A percentile compares a stretch with the other conserved stretches of the same genome.
Conservation (phyloP, 2,888 invertebrate genomes). For the Cosmia trapezina region DNA sequence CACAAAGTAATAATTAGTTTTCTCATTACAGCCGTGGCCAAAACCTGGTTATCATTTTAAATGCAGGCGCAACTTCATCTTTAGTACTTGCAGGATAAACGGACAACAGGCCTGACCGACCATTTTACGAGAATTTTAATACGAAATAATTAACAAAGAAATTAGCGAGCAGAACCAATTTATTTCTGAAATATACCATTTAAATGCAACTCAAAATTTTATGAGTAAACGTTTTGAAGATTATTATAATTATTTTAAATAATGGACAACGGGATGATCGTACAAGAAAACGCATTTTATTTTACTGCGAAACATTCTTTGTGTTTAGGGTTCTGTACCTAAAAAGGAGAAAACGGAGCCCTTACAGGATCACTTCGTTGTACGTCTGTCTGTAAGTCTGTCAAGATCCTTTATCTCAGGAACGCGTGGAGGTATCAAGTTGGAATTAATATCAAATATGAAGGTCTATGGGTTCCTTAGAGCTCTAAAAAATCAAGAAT, state of each 20-base stretch:
- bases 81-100: slow-evolving; percentile 20
- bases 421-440: no score
- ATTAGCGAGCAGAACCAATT: slow-evolving; percentile 47
- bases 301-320: slow-evolving; percentile 40
- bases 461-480: no score
- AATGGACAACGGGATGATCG: slow-evolving; percentile 29
- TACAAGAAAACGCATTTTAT: slow-evolving; percentile 50
- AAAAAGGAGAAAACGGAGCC: no score
- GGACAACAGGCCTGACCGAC: slow-evolving; percentile 30
- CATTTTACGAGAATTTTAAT: slow-evolving; percentile 52
- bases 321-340: not conserved
- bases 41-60: slow-evolving; percentile 26
- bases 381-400: no score
- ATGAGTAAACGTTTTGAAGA: slow-evolving; percentile 43
- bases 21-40: slow-evolving; percentile 2
- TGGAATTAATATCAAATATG: no score
- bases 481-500: no score
- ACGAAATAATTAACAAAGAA: slow-evolving; percentile 52
- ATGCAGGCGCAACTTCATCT: slow-evolving; percentile 6
- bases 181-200: slow-evolving; percentile 32
- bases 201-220: slow-evolving; percentile 40
- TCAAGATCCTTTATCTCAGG: no score
- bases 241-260: slow-evolving; percentile 47
- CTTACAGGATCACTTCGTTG: no score
- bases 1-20: slow-evolving; percentile 10